Percentiles rank a stretch among this genome's conserved stretches.
Evolutionary conservation across 2,888 invertebrate species (phyloP).

Genomic region (Heliconius ismenius): DNA sequence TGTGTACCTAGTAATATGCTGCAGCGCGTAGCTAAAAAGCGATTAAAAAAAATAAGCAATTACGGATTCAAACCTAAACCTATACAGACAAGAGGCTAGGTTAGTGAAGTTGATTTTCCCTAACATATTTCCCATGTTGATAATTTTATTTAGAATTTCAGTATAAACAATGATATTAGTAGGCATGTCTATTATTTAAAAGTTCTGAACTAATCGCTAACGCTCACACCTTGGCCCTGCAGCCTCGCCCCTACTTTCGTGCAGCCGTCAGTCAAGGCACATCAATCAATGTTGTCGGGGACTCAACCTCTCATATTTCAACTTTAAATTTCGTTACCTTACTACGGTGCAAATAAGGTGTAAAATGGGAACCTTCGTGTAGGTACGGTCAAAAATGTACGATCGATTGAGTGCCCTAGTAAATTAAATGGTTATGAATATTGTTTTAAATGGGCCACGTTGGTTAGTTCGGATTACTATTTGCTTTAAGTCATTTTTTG

Average conservation of each 20-base stretch:
- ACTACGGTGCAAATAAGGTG: conserved; percentile 52
- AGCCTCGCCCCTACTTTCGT: conserved; percentile 67
- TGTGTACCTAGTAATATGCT: too few species aligned
- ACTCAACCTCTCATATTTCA: conserved; percentile 77
- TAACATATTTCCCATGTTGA: too few species aligned
- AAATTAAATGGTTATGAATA: conserved; percentile 52
- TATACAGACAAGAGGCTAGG: too few species aligned
- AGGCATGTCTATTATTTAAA: too few species aligned
- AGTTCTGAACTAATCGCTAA: conserved; percentile 25
- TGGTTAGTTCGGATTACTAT: conserved; percentile 41
- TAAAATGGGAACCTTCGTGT: conserved; percentile 41
- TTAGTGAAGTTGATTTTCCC: too few species aligned
- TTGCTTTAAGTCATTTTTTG: conserved; percentile 9
- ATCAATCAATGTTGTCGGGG: conserved; percentile 77
- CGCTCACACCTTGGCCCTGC: conserved; percentile 36
- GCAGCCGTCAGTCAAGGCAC: conserved; percentile 73
- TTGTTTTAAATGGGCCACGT: conserved; percentile 51
- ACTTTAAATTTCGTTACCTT: conserved; percentile 51
- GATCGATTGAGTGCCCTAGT: conserved; percentile 72
- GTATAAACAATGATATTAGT: too few species aligned
- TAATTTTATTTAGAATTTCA: too few species aligned
- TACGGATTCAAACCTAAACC: too few species aligned
- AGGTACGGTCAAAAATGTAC: conserved; percentile 54
- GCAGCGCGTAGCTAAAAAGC: too few species aligned
- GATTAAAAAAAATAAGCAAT: too few species aligned